Percentiles rank a stretch among this genome's conserved stretches.
phyloP scores from a whole-genome alignment of 2,888 invertebrate species.

The Phlogophora meticulosa region DNA sequence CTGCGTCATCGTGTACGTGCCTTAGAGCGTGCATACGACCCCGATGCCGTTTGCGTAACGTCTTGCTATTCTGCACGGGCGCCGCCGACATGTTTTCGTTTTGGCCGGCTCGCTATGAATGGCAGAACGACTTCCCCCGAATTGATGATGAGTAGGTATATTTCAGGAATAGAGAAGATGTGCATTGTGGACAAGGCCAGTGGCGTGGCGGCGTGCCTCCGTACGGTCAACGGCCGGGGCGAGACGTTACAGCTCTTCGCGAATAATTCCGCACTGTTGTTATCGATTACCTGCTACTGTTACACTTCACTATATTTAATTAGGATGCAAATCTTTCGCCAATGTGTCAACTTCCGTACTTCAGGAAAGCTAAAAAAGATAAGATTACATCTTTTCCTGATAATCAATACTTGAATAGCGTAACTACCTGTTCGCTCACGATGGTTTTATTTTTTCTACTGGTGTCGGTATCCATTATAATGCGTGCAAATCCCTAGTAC shows the following conservation, averaged over 20 bases:
- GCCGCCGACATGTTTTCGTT: slow-evolving; percentile 55
- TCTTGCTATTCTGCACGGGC: slow-evolving; percentile 48
- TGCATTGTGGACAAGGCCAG: slow-evolving; percentile 82
- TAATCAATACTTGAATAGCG: slow-evolving; percentile 60
- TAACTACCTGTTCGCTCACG: slow-evolving; percentile 51
- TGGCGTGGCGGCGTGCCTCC: slow-evolving; percentile 80
- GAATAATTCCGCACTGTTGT: slow-evolving; percentile 81
- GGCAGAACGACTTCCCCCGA: slow-evolving; percentile 39
- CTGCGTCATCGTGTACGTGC: slow-evolving; percentile 65
- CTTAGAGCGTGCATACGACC: slow-evolving; percentile 53
- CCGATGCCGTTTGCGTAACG: slow-evolving; percentile 65
- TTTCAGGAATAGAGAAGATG: slow-evolving; percentile 65
- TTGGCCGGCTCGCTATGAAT: slow-evolving; percentile 52
- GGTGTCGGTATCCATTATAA: slow-evolving; percentile 7
- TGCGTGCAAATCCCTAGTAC: slow-evolving; percentile 20
- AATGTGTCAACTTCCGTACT: slow-evolving; percentile 37
- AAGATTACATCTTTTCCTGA: slow-evolving; percentile 38
- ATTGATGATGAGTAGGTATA: slow-evolving; percentile 42
- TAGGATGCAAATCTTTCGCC: slow-evolving; percentile 69
- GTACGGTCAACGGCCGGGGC: slow-evolving; percentile 86
- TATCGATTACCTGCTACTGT: slow-evolving; percentile 86
- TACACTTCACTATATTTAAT: slow-evolving; percentile 78
- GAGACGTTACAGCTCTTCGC: slow-evolving; percentile 80
- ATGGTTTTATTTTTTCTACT: slow-evolving; percentile 26
- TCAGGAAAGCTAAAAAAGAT: slow-evolving; percentile 28